Conservation (phyloP, 1,140 invertebrate genomes). For the Adelges cooleyi region DNA sequence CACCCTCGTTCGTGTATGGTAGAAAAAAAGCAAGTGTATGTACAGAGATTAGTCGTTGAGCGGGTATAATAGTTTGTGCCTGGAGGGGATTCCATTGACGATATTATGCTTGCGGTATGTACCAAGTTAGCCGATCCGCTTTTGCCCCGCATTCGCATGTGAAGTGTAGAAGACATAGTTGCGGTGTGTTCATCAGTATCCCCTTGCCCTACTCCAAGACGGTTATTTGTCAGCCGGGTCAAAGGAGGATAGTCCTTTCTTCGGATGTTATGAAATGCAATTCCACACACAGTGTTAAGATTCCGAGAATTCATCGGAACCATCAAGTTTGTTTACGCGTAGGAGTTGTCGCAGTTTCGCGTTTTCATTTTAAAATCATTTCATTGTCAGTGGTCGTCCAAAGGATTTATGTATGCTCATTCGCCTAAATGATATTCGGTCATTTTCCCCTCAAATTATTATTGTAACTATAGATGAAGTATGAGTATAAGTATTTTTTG, state of each 20-base stretch:
- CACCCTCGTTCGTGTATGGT: neutral
- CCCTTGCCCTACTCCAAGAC: neutral
- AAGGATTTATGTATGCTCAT: too few relatives aligned
- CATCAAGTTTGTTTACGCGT: too few relatives aligned
- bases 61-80: neutral
- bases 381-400: too few relatives aligned
- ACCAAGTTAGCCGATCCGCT: neutral
- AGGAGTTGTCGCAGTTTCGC: too few relatives aligned
- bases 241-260: slow-evolving; percentile 1
- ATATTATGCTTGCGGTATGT: slow-evolving; percentile 2
- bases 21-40: neutral
- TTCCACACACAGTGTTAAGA: neutral
- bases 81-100: neutral
- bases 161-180: slow-evolving; percentile 5
- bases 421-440: too few relatives aligned
- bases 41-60: slow-evolving; percentile 11
- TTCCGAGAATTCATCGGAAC: slow-evolving; percentile 1
- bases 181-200: slow-evolving; percentile 5
- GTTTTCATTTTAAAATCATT: too few relatives aligned
- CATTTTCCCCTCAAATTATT: too few relatives aligned
- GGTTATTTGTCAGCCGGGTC: neutral
- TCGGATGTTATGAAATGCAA: neutral
- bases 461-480: too few relatives aligned
- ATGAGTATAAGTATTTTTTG: too few relatives aligned
- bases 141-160: neutral